These are phyloP conservation scores for Cyrtorhinus lividipennis DNA, from an alignment of 1,140 invertebrate species.

Conservation along the genomic window DNA sequence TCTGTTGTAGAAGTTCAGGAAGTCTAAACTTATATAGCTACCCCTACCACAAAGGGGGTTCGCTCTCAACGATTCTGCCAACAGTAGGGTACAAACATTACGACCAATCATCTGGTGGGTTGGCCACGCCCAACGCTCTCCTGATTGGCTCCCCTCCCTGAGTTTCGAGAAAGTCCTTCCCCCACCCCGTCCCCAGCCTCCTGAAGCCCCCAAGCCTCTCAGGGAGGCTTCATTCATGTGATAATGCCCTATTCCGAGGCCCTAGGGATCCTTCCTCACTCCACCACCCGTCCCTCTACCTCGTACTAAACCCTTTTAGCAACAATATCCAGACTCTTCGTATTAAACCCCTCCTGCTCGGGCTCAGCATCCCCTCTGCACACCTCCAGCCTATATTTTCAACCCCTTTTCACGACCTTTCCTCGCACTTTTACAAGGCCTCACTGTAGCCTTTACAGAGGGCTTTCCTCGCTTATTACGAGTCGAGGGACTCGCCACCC, in stretches of 20 bases:
- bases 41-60: background rate
- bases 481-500: background rate
- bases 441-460: background rate
- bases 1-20: too few relatives aligned
- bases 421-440: conserved; percentile 7
- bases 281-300: background rate
- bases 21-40: too few relatives aligned
- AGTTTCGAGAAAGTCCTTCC: too few relatives aligned
- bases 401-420: background rate
- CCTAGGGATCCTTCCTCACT: conserved; percentile 10
- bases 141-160: conserved; percentile 7
- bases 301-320: conserved; percentile 8
- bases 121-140: background rate
- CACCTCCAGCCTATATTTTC: background rate
- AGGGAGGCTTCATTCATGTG: conserved; percentile 12
- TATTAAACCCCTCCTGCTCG: background rate
- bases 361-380: too few relatives aligned
- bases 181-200: background rate
- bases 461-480: conserved; percentile 10
- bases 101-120: conserved; percentile 11
- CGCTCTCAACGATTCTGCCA: conserved; percentile 9
- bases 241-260: conserved; percentile 15
- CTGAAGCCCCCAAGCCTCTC: background rate
- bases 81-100: conserved; percentile 11
- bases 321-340: conserved; percentile 2